phyloP scores from a whole-genome alignment of 2,113 vertebrate genomes.

The Chaetorhynchus papuensis region DNA sequence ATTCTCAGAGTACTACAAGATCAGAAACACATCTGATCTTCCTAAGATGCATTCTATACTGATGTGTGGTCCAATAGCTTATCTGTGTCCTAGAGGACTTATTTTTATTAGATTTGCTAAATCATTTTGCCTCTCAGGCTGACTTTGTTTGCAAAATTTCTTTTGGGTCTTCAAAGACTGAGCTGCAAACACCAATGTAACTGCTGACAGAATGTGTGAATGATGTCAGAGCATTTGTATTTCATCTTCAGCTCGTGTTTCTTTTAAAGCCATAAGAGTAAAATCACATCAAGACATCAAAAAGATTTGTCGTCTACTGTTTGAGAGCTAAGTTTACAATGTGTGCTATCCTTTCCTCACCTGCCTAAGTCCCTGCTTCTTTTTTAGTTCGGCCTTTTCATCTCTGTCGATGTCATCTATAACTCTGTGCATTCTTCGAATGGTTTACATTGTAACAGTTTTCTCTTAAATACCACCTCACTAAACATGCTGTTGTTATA shows the following conservation, averaged over 20 bases:
- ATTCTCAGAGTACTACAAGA: neutral
- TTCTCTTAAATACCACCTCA: neutral
- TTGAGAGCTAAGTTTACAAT: neutral
- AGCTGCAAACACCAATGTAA: neutral
- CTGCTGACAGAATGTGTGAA: neutral
- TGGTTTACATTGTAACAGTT: neutral
- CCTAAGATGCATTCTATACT: neutral
- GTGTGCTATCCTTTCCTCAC: neutral
- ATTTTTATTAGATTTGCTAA: neutral
- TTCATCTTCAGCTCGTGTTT: neutral
- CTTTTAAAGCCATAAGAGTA: neutral
- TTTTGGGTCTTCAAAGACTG: neutral
- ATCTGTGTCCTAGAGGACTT: neutral
- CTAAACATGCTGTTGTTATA: neutral
- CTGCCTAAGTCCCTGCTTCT: neutral
- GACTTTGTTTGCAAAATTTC: neutral
- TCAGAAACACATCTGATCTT: neutral
- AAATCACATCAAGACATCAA: neutral
- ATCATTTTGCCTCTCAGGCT: neutral
- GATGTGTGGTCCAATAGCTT: conserved; percentile 8
- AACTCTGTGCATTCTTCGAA: neutral
- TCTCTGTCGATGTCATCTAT: neutral
- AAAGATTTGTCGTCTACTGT: neutral
- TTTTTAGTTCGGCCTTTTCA: neutral
- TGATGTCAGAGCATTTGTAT: neutral